Conservation (phyloP, 2,113 vertebrate genomes). For the Chlamydotis undulata region DNA sequence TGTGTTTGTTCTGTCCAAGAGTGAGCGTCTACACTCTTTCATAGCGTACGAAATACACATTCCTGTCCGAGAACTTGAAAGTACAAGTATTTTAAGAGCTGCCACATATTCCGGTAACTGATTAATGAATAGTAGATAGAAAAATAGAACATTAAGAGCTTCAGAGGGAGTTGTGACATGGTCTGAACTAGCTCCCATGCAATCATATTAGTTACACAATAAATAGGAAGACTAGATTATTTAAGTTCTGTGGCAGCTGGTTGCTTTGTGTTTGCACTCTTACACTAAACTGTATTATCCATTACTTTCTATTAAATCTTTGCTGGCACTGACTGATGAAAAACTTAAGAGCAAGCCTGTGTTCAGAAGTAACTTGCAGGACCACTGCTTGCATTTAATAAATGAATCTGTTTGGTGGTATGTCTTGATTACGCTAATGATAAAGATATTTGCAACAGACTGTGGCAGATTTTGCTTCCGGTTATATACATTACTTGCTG, state of each 20-base stretch:
- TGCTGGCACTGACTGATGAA: background rate
- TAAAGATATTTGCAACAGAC: background rate
- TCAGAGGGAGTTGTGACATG: background rate
- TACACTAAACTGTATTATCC: background rate
- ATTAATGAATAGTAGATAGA: background rate
- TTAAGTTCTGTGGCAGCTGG: background rate
- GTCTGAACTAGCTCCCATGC: background rate
- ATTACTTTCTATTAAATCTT: background rate
- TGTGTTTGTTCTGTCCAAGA: background rate
- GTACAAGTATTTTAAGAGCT: background rate
- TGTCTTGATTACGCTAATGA: background rate
- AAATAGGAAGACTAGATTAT: background rate
- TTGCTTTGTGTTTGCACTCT: background rate
- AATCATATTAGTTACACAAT: background rate
- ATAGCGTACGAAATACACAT: background rate
- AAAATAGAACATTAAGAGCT: background rate
- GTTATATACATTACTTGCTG: background rate
- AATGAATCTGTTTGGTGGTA: background rate
- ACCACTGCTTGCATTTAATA: background rate
- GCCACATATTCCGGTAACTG: background rate
- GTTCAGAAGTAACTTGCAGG: background rate
- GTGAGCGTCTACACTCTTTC: background rate
- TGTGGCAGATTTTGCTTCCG: background rate
- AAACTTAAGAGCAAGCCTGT: background rate
- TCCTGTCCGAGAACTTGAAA: background rate